Conservation (phyloP, 2,113 vertebrate genomes). For the Rattus rattus region DNA sequence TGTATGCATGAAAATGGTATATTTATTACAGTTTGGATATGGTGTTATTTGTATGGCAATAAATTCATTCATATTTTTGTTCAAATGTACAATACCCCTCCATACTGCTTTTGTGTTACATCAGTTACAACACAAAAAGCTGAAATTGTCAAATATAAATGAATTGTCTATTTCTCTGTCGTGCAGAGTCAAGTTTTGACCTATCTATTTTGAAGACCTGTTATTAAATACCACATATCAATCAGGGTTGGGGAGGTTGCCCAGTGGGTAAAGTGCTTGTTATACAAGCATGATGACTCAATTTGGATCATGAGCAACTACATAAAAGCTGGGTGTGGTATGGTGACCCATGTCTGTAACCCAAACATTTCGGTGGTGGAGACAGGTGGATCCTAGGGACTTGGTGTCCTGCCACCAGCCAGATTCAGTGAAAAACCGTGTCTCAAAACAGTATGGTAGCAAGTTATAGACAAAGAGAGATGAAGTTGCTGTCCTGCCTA, state of each 20-base stretch:
- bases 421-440: background rate
- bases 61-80: background rate
- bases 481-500: background rate
- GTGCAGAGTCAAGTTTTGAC: background rate
- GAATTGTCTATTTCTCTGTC: slow-evolving; percentile 32
- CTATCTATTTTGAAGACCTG: background rate
- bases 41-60: background rate
- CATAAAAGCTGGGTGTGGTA: background rate
- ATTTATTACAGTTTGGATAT: background rate
- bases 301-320: background rate
- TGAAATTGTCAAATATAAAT: background rate
- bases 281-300: background rate
- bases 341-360: background rate
- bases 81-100: background rate
- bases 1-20: background rate
- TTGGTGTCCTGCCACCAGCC: background rate
- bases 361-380: no score
- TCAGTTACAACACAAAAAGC: background rate
- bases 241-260: background rate
- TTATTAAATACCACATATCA: background rate
- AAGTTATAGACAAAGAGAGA: background rate
- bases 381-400: background rate
- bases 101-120: background rate
- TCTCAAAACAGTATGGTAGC: background rate
- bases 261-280: background rate